These are phyloP conservation scores for Eurystomus glaucurus DNA, from an alignment of 2,797 vertebrate genomes.

Conservation along the genomic window DNA sequence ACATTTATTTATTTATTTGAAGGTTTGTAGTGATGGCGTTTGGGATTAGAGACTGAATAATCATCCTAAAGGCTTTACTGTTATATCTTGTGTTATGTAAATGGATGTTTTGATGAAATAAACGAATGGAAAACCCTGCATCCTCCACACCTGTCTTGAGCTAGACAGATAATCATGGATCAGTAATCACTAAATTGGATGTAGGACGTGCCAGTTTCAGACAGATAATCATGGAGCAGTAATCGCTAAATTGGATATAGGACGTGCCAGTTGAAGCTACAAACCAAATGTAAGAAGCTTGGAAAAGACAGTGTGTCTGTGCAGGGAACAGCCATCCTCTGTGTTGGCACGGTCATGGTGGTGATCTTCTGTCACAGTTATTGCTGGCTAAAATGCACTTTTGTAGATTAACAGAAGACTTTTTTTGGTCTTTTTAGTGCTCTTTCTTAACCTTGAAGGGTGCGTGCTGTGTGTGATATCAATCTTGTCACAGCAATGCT, in stretches of 20 bases:
- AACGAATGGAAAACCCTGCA: neutral
- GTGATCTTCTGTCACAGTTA: neutral
- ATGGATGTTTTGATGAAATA: neutral
- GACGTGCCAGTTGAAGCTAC: neutral
- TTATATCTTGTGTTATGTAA: neutral
- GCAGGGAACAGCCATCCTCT: neutral
- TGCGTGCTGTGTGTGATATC: neutral
- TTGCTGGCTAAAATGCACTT: accelerated
- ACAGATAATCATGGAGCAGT: neutral
- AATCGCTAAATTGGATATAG: neutral
- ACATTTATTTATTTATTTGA: neutral
- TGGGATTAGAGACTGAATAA: neutral
- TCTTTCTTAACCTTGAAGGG: neutral
- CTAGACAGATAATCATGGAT: neutral
- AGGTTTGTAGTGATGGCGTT: neutral
- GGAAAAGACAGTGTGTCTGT: neutral
- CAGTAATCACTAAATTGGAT: neutral
- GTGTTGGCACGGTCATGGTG: neutral
- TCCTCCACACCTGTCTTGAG: neutral
- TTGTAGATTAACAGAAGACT: neutral
- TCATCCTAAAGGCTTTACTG: neutral
- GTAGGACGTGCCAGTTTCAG: neutral
- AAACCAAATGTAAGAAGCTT: neutral
- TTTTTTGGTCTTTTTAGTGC: neutral
- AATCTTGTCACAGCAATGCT: neutral